Evolutionary conservation across 2,113 vertebrate species (phyloP).

Genomic region (Anser brachyrhynchus): DNA sequence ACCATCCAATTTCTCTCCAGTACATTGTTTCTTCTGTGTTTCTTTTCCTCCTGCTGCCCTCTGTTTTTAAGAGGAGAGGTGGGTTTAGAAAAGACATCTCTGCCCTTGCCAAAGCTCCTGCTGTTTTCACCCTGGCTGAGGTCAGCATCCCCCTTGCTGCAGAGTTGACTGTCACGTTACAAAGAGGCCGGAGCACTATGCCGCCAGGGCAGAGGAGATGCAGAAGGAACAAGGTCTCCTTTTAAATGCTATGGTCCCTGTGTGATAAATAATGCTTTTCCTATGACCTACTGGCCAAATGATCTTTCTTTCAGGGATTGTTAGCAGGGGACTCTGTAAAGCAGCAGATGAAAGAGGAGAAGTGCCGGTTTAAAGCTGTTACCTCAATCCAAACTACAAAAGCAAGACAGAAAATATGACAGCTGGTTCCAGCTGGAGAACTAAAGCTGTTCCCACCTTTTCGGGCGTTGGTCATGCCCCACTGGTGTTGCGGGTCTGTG

Average conservation of each 20-base stretch:
- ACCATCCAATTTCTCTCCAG: not conserved
- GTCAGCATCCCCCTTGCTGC: constrained; percentile 18
- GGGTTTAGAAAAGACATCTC: not conserved
- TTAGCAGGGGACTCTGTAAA: constrained; percentile 48
- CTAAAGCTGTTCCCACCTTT: not conserved
- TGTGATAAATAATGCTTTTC: constrained; percentile 45
- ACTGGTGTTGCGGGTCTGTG: not conserved
- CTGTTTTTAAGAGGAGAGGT: not conserved
- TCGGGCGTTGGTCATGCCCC: not conserved
- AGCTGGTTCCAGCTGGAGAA: not conserved
- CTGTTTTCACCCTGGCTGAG: constrained; percentile 6
- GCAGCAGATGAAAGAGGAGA: constrained; percentile 40
- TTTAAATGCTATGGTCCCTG: constrained; percentile 28
- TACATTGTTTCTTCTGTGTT: not conserved
- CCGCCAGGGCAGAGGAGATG: not conserved
- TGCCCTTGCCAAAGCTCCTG: not conserved
- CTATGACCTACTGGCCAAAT: constrained; percentile 43
- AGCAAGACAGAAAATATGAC: constrained; percentile 5
- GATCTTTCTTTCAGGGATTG: constrained; percentile 32
- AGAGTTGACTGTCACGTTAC: not conserved
- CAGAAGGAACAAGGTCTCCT: constrained; percentile 24
- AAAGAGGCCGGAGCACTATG: constrained; percentile 8
- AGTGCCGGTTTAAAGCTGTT: constrained; percentile 45
- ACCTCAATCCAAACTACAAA: constrained; percentile 32
- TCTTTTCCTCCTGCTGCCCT: not conserved